phyloP scores from a whole-genome alignment of 2,113 vertebrate species.

The Micronycteris hirsuta region DNA sequence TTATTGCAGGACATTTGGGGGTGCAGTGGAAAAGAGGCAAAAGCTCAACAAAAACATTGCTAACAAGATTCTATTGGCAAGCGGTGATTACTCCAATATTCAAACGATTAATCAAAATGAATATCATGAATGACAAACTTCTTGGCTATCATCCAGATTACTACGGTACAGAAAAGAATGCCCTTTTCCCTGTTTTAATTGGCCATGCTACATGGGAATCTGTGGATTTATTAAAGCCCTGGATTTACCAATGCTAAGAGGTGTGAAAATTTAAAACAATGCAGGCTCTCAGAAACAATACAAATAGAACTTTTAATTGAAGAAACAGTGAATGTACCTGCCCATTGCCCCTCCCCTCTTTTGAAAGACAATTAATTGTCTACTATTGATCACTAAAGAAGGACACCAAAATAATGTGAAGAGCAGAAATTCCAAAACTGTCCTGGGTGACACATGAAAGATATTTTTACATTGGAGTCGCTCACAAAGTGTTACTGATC shows the following conservation, averaged over 20 bases:
- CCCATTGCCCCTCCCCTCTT: not conserved
- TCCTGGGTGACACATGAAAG: not conserved
- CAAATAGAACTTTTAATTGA: not conserved
- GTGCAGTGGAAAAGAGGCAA: not conserved
- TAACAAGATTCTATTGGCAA: not conserved
- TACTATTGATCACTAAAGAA: not conserved
- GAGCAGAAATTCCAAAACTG: not conserved
- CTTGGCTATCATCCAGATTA: not conserved
- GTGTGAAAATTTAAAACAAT: not conserved
- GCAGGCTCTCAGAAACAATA: not conserved
- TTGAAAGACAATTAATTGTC: not conserved
- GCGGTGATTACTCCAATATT: not conserved
- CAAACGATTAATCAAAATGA: not conserved
- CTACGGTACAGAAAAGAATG: not conserved
- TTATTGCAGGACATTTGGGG: not conserved
- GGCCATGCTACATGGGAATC: not conserved
- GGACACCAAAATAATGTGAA: not conserved
- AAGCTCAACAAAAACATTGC: not conserved
- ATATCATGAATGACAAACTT: not conserved
- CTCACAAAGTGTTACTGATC: not conserved
- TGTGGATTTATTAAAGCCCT: not conserved
- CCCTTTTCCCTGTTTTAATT: not conserved
- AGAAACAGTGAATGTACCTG: not conserved
- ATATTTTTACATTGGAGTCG: not conserved
- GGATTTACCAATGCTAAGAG: not conserved